phyloP scores from a whole-genome alignment of 1,140 invertebrate genomes.

The Leptinotarsa texana region DNA sequence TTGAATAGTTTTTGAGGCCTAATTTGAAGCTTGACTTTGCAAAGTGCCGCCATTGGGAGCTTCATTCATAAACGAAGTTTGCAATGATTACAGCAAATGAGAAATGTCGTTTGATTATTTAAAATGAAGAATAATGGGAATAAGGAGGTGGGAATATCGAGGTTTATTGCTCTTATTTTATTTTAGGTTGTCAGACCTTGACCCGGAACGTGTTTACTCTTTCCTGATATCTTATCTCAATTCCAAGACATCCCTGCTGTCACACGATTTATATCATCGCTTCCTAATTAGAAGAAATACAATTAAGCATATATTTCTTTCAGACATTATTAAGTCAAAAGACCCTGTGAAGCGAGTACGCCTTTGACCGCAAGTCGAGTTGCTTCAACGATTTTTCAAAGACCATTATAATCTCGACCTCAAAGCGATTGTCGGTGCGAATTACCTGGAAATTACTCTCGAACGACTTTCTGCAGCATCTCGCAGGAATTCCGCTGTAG shows the following conservation, averaged over 20 bases:
- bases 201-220: not conserved
- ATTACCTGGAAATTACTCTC: slow-evolving; percentile 48
- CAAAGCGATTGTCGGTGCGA: slow-evolving; percentile 46
- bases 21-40: too few relatives aligned
- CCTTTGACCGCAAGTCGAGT: slow-evolving; percentile 9
- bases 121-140: too few relatives aligned
- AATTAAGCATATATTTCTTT: too few relatives aligned
- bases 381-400: slow-evolving; percentile 18
- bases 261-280: not conserved
- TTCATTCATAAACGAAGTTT: too few relatives aligned
- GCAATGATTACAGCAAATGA: too few relatives aligned
- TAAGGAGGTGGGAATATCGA: too few relatives aligned
- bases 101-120: too few relatives aligned
- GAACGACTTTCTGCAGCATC: slow-evolving; percentile 37
- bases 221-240: not conserved
- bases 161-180: not conserved
- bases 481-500: slow-evolving; percentile 29
- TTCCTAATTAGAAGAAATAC: too few relatives aligned
- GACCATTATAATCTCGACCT: slow-evolving; percentile 27
- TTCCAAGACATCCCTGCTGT: not conserved
- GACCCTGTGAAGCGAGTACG: slow-evolving; percentile 1
- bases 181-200: not conserved
- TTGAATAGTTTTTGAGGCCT: too few relatives aligned
- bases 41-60: too few relatives aligned
- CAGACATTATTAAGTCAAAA: not conserved